Evolutionary conservation across 2,888 invertebrate species (phyloP).

Genomic region (Dryobotodes eremita): DNA sequence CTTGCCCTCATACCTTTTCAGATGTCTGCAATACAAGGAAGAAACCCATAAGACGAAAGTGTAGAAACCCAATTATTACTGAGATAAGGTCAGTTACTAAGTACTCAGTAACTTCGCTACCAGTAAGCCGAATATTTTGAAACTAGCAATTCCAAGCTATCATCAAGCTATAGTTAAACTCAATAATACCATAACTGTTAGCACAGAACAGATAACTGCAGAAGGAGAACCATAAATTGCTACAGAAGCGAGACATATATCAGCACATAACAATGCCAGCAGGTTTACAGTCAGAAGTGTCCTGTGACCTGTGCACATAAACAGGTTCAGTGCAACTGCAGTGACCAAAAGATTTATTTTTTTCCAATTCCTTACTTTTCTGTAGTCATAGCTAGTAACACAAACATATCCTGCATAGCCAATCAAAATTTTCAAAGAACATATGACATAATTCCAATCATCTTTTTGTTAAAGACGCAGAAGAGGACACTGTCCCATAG

Average conservation of each 20-base stretch:
- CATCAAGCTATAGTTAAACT: conserved; percentile 59
- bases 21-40: conserved; percentile 58
- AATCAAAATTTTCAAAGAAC: no score
- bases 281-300: no score
- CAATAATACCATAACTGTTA: conserved; percentile 51
- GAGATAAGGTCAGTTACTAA: conserved; percentile 62
- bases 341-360: no score
- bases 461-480: background rate
- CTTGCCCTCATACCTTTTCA: conserved; percentile 39
- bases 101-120: conserved; percentile 49
- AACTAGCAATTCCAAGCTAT: conserved; percentile 60
- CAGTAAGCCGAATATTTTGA: conserved; percentile 59
- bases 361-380: no score
- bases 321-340: no score
- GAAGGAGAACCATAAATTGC: conserved; percentile 11
- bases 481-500: background rate
- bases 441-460: background rate
- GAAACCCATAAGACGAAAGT: conserved; percentile 45
- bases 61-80: conserved; percentile 57
- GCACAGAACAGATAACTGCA: conserved; percentile 6
- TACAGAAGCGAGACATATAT: no score
- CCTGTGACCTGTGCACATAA: no score
- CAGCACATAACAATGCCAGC: no score
- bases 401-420: no score
- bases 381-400: no score